A percentile compares a stretch with the other conserved stretches of the same genome.
phyloP scores from a whole-genome alignment of 2,888 invertebrate genomes.

The Trissoscelio sp. region DNA sequence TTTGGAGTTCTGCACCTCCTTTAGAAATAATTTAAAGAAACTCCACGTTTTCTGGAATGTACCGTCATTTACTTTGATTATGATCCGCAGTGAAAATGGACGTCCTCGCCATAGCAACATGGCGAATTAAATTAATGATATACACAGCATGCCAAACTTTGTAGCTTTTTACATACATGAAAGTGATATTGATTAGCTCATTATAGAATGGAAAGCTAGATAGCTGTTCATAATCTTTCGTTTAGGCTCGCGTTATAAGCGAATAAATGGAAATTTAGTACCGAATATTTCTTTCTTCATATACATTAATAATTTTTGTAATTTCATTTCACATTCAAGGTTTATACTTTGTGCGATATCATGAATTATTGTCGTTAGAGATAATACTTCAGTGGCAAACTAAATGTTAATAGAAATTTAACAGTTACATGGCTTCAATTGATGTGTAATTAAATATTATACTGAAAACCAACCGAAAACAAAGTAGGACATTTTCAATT shows the following conservation, averaged over 20 bases:
- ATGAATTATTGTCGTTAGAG: slow-evolving; percentile 28
- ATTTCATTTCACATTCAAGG: slow-evolving; percentile 45
- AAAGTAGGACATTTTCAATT: slow-evolving; percentile 38
- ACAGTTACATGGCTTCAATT: slow-evolving; percentile 16
- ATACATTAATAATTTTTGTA: slow-evolving; percentile 39
- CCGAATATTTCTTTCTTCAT: slow-evolving; percentile 31
- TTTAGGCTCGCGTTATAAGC: slow-evolving; percentile 17
- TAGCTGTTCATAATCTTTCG: slow-evolving; percentile 37
- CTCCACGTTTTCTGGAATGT: slow-evolving; percentile 55
- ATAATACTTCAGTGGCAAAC: slow-evolving; percentile 42
- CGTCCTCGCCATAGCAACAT: slow-evolving; percentile 32
- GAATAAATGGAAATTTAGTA: slow-evolving; percentile 52
- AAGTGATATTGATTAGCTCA: slow-evolving; percentile 56
- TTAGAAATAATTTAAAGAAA: slow-evolving; percentile 56
- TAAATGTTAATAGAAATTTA: slow-evolving; percentile 41
- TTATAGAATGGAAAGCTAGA: slow-evolving; percentile 57
- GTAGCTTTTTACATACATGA: slow-evolving; percentile 36
- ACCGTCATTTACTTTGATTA: slow-evolving; percentile 50
- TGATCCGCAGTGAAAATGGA: slow-evolving; percentile 32
- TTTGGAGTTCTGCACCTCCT: slow-evolving; percentile 46
- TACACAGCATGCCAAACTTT: slow-evolving; percentile 44
- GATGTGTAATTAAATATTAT: slow-evolving; percentile 31
- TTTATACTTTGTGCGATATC: slow-evolving; percentile 43
- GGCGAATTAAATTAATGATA: slow-evolving; percentile 60
- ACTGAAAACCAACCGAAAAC: slow-evolving; percentile 1